Evolutionary conservation across 2,888 invertebrate species (phyloP), one percentile per base, ranked within the genome.

Genomic region (Osmoderma eremita): DNA sequence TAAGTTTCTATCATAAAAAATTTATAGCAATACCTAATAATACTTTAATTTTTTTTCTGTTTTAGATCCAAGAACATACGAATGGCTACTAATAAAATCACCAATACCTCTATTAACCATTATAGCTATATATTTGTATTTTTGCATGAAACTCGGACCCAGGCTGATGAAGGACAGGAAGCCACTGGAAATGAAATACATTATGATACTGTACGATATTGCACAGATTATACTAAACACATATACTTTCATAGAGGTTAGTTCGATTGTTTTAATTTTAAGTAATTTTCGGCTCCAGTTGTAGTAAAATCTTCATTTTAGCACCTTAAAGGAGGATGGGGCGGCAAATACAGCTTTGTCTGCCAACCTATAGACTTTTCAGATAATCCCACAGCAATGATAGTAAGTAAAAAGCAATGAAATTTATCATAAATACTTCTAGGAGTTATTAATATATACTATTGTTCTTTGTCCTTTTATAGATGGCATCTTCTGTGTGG

Each of bases 81-180:
- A 89, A 75, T 92, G 92, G 92, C 89, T 91, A 75, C 83, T 92
- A 61, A 89, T 92, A 78, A 84, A 85, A 41, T 88, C 90, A 12
- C 92, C 92, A 0, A 80, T 89, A 12, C 91, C 92, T 0, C 87
- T 90, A 1, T 75, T 89, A 18, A 86, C 87, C 63, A 89, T 92
- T 62, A 77, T 92, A 68, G 84, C 85, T 15, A 83, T 88, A 50
- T 92, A 92, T 77, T 81, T 91, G 48, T 90, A 90, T 79, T 91
- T 92, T 79, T 88, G 91, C 8, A 77, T 88, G 13, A 88, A 87
- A 71, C 90, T 92, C 85, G 95, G 96, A 1, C 96, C 95, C 0
- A 85, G 86, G 69, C 89, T 91, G 75, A 97, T 97, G 96, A 88
- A 89, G 71, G 89, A 94, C 78, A 86, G 93, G 74, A 91, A 94